Conservation (phyloP, 2,797 vertebrate species). For the Xerus rutilus region DNA sequence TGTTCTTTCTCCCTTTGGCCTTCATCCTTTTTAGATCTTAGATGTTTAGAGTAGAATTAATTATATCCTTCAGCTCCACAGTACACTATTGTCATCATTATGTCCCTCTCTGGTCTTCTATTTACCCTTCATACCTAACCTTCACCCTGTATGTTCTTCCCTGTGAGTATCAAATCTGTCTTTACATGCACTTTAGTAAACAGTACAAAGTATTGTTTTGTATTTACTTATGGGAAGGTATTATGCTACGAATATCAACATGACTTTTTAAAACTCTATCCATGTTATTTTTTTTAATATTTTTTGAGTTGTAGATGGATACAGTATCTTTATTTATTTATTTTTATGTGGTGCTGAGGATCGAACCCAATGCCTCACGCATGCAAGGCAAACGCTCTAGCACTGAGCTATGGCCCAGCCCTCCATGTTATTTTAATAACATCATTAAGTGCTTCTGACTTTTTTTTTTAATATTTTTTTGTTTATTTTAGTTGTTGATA, state of each 20-base stretch:
- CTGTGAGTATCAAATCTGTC: background rate
- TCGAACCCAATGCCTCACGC: too few species aligned
- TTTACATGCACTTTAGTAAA: constrained; percentile 41
- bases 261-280: constrained; percentile 53
- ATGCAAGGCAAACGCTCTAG: too few species aligned
- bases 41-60: constrained; percentile 18
- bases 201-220: constrained; percentile 26
- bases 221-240: constrained; percentile 29
- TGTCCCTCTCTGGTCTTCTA: background rate
- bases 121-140: constrained; percentile 29
- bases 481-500: too few species aligned
- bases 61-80: background rate
- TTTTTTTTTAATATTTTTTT: too few species aligned
- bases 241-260: background rate
- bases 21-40: background rate
- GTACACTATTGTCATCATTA: background rate
- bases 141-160: background rate
- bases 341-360: too few species aligned
- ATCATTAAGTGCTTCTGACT: constrained; percentile 56
- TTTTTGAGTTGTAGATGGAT: too few species aligned
- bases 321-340: too few species aligned
- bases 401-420: too few species aligned
- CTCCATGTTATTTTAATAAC: background rate
- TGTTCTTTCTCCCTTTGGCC: background rate
- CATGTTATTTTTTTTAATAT: background rate